These are phyloP conservation scores for Anticlea derivata DNA, from an alignment of 2,888 invertebrate genomes.

Conservation along the genomic window DNA sequence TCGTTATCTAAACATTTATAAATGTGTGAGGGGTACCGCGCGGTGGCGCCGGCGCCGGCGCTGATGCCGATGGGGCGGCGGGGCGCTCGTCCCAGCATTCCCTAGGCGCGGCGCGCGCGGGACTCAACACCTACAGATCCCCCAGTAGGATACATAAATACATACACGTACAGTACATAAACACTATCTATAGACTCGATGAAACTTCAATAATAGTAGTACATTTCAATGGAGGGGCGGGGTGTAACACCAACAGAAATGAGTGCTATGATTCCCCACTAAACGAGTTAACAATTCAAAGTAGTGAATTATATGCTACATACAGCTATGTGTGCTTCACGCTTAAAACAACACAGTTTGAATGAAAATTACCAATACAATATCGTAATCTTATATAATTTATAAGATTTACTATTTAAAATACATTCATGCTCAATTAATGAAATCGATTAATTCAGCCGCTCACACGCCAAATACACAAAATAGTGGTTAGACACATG, in stretches of 20 bases:
- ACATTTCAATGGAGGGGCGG: conserved; percentile 42
- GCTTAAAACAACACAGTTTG: conserved; percentile 42
- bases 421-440: conserved; percentile 58
- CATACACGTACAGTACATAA: conserved; percentile 57
- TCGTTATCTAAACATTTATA: conserved; percentile 42
- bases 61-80: background rate
- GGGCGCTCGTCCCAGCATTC: background rate
- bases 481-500: conserved; percentile 74
- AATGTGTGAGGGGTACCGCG: conserved; percentile 34
- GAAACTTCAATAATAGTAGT: conserved; percentile 58
- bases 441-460: conserved; percentile 62
- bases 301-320: conserved; percentile 49
- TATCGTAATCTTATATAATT: conserved; percentile 34
- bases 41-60: conserved; percentile 7
- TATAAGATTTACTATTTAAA: conserved; percentile 40
- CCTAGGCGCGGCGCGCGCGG: conserved; percentile 11
- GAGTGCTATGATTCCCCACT: conserved; percentile 53
- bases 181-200: conserved; percentile 60
- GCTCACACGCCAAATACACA: conserved; percentile 73
- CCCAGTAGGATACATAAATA: conserved; percentile 49
- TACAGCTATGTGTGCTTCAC: conserved; percentile 51
- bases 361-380: conserved; percentile 34
- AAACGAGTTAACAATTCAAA: conserved; percentile 59
- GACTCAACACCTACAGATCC: conserved; percentile 35
- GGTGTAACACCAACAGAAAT: conserved; percentile 53